These are phyloP conservation scores for Phymastichus coffea DNA, from an alignment of 1,140 invertebrate species.

Conservation along the genomic window DNA sequence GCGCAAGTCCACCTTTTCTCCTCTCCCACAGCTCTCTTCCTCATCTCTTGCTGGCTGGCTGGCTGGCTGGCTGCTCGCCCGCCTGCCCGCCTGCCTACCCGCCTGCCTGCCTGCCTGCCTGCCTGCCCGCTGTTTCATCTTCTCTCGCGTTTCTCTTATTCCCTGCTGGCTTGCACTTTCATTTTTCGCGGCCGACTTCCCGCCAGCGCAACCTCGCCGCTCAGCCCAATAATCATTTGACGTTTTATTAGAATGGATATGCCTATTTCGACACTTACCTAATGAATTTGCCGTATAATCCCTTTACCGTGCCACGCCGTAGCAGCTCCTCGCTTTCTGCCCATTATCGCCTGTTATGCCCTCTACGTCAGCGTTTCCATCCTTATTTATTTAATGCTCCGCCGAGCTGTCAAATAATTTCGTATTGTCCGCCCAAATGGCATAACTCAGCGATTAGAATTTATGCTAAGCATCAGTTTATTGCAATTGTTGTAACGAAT, in stretches of 20 bases:
- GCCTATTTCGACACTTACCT: not conserved
- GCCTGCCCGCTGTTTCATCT: not conserved
- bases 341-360: too few relatives aligned
- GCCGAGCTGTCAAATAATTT: too few relatives aligned
- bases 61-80: not conserved
- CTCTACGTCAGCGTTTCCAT: too few relatives aligned
- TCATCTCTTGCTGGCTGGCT: conserved; percentile 2
- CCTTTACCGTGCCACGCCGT: not conserved
- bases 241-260: conserved; percentile 4
- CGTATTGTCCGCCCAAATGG: too few relatives aligned
- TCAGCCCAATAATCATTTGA: conserved; percentile 11
- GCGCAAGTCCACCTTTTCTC: conserved; percentile 19
- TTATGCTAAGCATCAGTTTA: too few relatives aligned
- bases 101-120: not conserved
- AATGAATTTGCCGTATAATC: not conserved
- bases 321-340: too few relatives aligned
- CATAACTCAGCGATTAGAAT: too few relatives aligned
- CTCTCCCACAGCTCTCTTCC: too few relatives aligned
- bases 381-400: not conserved
- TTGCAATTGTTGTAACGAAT: too few relatives aligned
- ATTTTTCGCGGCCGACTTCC: conserved; percentile 4
- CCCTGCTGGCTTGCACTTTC: conserved; percentile 2
- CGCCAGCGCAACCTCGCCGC: too few relatives aligned
- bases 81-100: too few relatives aligned
- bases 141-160: not conserved